phyloP scores from a whole-genome alignment of 2,113 vertebrate genomes.

The Cairina moschata region DNA sequence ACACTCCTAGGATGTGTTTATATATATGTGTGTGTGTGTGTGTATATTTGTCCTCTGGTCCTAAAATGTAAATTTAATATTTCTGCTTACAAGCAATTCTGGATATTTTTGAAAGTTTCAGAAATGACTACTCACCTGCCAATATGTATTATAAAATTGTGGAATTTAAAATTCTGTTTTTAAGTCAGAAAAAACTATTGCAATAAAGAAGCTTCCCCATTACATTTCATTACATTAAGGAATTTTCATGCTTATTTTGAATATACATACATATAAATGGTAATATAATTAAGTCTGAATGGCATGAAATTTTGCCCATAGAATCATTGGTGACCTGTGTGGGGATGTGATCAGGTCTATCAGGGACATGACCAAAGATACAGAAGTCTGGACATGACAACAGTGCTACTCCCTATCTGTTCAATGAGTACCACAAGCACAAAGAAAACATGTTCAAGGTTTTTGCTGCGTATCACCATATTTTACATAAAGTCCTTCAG shows the following conservation, averaged over 20 bases:
- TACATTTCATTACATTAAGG: neutral
- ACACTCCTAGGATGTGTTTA: neutral
- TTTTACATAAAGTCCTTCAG: neutral
- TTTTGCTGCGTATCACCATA: neutral
- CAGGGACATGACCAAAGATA: neutral
- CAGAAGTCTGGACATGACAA: fast-evolving
- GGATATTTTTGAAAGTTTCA: neutral
- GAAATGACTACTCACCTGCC: neutral
- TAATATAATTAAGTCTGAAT: neutral
- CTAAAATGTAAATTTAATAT: neutral
- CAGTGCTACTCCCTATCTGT: fast-evolving
- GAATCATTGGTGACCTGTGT: too few species aligned
- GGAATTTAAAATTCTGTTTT: neutral
- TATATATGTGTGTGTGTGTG: too few species aligned
- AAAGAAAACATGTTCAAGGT: neutral
- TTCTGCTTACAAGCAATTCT: neutral
- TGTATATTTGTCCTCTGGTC: neutral
- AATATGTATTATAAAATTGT: neutral
- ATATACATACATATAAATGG: neutral
- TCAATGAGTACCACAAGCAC: neutral
- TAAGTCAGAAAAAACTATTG: neutral
- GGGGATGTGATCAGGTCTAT: too few species aligned
- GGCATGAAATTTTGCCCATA: neutral
- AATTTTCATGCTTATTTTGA: neutral
- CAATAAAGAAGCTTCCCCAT: neutral